phyloP scores from a whole-genome alignment of 2,113 vertebrate genomes.

The Spea multiplicata region DNA sequence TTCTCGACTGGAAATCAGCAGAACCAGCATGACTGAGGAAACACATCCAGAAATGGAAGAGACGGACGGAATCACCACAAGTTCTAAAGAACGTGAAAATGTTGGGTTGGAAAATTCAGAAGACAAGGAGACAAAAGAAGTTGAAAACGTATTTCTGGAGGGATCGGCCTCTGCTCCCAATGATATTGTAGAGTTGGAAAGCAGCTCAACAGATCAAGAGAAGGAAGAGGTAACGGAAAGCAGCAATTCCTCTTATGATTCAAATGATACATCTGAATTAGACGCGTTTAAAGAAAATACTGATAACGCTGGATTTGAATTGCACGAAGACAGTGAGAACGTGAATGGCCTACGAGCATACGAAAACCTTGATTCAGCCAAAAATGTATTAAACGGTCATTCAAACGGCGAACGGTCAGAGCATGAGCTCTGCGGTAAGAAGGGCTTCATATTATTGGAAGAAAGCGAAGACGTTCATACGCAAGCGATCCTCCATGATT shows the following conservation, averaged over 20 bases:
- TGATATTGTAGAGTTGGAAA: neutral
- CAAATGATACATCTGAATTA: neutral
- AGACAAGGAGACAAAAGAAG: neutral
- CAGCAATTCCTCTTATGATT: conserved; percentile 19
- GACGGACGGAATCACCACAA: neutral
- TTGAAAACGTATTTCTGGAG: neutral
- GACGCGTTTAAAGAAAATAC: neutral
- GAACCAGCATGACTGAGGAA: neutral
- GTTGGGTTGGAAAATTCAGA: neutral
- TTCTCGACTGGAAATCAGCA: neutral
- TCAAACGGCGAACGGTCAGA: neutral
- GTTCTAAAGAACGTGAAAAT: neutral
- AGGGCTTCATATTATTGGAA: conserved; percentile 11
- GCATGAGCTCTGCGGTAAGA: conserved; percentile 8
- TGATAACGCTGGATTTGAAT: neutral
- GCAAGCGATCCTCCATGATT: conserved; percentile 7
- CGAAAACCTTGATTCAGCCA: neutral
- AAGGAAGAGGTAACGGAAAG: neutral
- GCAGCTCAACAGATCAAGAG: neutral
- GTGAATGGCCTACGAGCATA: conserved; percentile 25
- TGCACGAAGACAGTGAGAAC: neutral
- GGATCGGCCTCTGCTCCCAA: neutral
- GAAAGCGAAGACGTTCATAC: neutral
- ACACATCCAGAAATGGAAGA: neutral
- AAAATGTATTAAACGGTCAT: conserved; percentile 22